Conservation (phyloP, 2,113 vertebrate species). For the Phalacrocorax carbo region DNA sequence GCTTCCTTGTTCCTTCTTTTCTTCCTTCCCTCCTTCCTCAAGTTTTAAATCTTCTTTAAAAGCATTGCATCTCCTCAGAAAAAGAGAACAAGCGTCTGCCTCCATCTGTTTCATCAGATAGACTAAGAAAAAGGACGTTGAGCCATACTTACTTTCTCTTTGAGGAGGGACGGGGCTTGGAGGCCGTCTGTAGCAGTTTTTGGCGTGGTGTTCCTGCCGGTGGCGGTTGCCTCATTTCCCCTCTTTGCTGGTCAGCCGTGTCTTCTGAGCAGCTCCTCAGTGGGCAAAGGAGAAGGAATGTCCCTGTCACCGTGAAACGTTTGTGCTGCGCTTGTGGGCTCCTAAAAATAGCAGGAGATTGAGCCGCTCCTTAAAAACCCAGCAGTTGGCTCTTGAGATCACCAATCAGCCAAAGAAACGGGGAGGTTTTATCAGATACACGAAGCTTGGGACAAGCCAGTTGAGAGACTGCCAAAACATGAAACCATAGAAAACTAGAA, state of each 20-base stretch:
- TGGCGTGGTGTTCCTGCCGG: background rate
- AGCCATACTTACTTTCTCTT: background rate
- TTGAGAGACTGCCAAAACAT: background rate
- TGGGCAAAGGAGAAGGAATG: background rate
- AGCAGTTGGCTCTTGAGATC: slow-evolving; percentile 1
- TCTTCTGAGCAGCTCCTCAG: background rate
- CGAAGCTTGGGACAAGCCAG: background rate
- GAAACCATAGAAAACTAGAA: background rate
- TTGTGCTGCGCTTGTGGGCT: background rate
- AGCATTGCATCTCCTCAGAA: background rate
- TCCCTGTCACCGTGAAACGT: background rate
- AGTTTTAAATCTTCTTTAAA: background rate
- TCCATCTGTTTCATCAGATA: background rate
- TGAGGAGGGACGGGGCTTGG: too few species aligned
- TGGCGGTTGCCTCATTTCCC: background rate
- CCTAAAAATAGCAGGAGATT: background rate
- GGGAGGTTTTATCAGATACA: background rate
- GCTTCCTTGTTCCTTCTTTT: background rate
- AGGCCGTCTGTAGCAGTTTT: background rate
- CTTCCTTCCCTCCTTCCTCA: background rate
- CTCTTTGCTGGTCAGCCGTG: background rate
- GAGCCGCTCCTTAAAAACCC: background rate
- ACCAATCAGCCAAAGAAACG: background rate
- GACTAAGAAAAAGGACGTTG: background rate
- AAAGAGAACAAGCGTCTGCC: background rate